Evolutionary conservation across 1,140 invertebrate species (phyloP), one percentile per base, ranked within the genome.

Genomic region (Dreissena polymorpha): DNA sequence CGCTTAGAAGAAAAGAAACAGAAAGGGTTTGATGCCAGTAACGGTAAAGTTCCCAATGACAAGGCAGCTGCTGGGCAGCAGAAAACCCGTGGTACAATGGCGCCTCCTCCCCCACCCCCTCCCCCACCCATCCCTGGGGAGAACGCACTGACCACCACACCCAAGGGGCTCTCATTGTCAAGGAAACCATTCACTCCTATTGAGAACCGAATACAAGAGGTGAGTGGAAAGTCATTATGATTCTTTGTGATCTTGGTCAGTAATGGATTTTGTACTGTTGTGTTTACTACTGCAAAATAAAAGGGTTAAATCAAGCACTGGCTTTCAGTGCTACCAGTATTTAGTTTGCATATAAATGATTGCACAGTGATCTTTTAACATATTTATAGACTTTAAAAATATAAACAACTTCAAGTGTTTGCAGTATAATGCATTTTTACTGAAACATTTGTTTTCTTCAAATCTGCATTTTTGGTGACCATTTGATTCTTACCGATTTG

Each of bases 181-280:
- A 82, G 79, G 50, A 82, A 82, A 57, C 79, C 70, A 10, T 57
- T 82, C 14, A 82, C 79, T 25, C 79, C 79, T 1, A 82, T 82
- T 68, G 55, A 82, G 49, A 82, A 82, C 50, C 64, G 79, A 55
- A 50, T 82, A 12, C 60, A 64, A 50, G 27, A 72, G 78, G 78
- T 80, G 70, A 39, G 10, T 10, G 16, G 16, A n/a, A 60, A 18
- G 2, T 5, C 57, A 60, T 2, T 6, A 60, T 60, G 21, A n/a
- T 60, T 3, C 57, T 6, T 60, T 39, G 39, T 5, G 39, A 39
- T 39, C 2, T 39, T 39, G 39, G 39, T 39, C 39, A 5, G 39
- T 39, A 39, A 39, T 39, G 39, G 39, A 39, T 39, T 39, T 39
- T 2, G 39, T 39, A 39, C 39, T 39, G 39, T 5, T 39, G 39